Percentiles rank a stretch among this genome's conserved stretches.
Conservation (phyloP, 1,140 invertebrate species). For the Teleopsis dalmanni region DNA sequence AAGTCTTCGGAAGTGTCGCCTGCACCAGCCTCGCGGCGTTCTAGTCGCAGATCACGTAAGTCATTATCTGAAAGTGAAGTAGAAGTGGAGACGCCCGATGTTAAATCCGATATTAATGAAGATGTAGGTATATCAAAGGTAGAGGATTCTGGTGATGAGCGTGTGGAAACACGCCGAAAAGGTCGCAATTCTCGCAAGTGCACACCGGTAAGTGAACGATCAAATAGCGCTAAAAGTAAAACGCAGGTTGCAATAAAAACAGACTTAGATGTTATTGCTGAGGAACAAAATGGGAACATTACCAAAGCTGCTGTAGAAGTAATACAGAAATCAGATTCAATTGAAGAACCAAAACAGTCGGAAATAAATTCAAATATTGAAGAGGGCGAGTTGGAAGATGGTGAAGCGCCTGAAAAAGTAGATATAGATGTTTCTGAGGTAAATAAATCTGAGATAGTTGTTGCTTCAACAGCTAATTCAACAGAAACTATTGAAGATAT, state of each 20-base stretch:
- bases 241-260: background rate
- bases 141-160: conserved; percentile 8
- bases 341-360: background rate
- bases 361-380: background rate
- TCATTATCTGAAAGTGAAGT: conserved; percentile 13
- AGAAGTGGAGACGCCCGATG: conserved; percentile 13
- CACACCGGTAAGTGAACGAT: conserved; percentile 9
- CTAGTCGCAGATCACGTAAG: conserved; percentile 16
- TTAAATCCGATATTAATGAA: conserved; percentile 26
- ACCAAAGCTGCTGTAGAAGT: background rate
- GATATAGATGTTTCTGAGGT: no score
- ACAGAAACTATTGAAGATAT: no score
- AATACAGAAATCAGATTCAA: background rate
- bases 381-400: background rate
- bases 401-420: background rate
- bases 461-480: no score
- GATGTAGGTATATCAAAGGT: conserved; percentile 17
- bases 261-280: conserved; percentile 6
- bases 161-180: conserved; percentile 3
- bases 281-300: conserved; percentile 6
- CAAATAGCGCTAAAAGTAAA: conserved; percentile 5
- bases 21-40: conserved; percentile 29
- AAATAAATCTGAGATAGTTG: no score
- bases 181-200: conserved; percentile 7
- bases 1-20: conserved; percentile 34